phyloP scores from a whole-genome alignment of 2,113 vertebrate species.

The Sardina pilchardus region DNA sequence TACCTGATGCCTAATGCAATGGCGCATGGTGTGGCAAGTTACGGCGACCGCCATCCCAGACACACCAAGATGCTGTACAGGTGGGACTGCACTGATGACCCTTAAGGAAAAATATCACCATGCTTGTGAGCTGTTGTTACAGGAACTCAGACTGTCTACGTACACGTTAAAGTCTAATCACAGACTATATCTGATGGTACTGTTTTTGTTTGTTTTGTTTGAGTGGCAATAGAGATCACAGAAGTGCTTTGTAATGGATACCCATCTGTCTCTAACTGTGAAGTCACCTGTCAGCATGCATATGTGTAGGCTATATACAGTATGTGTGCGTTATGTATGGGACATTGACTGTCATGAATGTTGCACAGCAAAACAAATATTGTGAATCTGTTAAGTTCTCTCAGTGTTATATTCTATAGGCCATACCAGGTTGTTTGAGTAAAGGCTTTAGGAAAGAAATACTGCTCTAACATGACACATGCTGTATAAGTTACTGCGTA shows the following conservation, averaged over 20 bases:
- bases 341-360: not conserved
- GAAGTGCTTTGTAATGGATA: not conserved
- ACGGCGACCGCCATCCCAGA: not conserved
- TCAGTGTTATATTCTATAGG: not conserved
- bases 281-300: not conserved
- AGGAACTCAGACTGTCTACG: not conserved
- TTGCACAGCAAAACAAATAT: not conserved
- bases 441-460: too few species aligned
- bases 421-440: too few species aligned
- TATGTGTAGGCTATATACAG: not conserved
- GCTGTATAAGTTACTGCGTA: too few species aligned
- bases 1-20: conserved; percentile 18
- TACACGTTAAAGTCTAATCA: not conserved
- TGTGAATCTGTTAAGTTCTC: not conserved
- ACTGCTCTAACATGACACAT: too few species aligned
- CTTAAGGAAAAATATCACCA: not conserved
- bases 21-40: conserved; percentile 6
- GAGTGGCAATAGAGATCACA: not conserved
- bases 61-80: conserved; percentile 39
- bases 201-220: not conserved
- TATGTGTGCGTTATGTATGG: not conserved
- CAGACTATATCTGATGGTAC: not conserved
- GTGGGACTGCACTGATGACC: conserved; percentile 2
- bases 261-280: not conserved
- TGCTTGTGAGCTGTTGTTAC: not conserved